Conservation (phyloP, 2,888 invertebrate species). For the Cosmia trapezina region DNA sequence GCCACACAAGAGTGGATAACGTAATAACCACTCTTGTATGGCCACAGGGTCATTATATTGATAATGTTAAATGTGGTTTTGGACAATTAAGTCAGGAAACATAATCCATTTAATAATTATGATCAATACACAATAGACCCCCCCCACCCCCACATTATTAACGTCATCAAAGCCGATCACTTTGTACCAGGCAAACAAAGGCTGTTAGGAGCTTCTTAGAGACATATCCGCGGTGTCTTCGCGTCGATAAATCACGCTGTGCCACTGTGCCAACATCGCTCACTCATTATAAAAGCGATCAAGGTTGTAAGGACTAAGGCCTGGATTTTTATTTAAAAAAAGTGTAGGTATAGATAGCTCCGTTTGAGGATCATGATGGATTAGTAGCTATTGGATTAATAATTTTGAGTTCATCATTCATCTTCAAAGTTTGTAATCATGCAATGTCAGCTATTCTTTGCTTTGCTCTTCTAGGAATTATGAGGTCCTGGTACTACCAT, state of each 20-base stretch:
- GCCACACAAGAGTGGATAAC: no score
- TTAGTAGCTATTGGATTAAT: slow-evolving; percentile 19
- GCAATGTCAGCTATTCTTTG: slow-evolving; percentile 27
- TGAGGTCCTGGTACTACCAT: background rate
- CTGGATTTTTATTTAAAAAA: slow-evolving; percentile 41
- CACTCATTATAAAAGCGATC: slow-evolving; percentile 53
- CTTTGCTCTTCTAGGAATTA: slow-evolving; percentile 11
- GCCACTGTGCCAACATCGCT: slow-evolving; percentile 50
- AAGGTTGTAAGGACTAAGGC: slow-evolving; percentile 21
- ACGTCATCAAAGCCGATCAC: slow-evolving; percentile 19
- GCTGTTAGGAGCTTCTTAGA: slow-evolving; percentile 27
- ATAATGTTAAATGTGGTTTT: background rate
- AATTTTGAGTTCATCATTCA: slow-evolving; percentile 40
- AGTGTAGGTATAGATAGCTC: background rate
- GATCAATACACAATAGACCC: background rate
- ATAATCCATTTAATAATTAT: background rate
- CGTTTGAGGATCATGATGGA: slow-evolving; percentile 25
- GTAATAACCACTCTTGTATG: no score
- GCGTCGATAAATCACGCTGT: slow-evolving; percentile 58
- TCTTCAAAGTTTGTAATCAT: slow-evolving; percentile 20
- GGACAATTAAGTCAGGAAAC: background rate
- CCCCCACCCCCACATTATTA: background rate
- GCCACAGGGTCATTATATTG: no score
- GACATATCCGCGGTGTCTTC: slow-evolving; percentile 32
- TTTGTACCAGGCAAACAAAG: slow-evolving; percentile 51